These are phyloP conservation scores for Philaethria dido DNA, from an alignment of 2,888 invertebrate genomes.

Conservation along the genomic window DNA sequence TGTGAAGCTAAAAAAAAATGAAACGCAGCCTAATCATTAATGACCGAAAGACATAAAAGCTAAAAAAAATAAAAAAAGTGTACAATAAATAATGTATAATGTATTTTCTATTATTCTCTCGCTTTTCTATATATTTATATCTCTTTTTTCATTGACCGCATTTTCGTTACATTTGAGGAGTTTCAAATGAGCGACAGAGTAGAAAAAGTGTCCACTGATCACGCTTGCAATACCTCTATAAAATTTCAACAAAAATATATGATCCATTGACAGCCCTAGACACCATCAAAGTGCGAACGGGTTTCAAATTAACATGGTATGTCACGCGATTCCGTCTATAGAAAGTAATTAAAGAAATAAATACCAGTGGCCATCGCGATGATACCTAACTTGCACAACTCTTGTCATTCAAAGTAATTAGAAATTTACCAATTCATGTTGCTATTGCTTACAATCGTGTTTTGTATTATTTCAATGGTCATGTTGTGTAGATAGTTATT, in stretches of 20 bases:
- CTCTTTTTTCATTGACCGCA: no score
- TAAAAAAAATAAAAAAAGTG: no score
- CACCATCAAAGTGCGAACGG: slow-evolving; percentile 50
- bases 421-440: slow-evolving; percentile 23
- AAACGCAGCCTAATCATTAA: no score
- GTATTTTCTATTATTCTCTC: no score
- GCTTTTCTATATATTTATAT: no score
- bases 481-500: background rate
- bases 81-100: no score
- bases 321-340: slow-evolving; percentile 55
- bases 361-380: slow-evolving; percentile 39
- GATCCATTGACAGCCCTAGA: slow-evolving; percentile 47
- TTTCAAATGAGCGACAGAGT: no score
- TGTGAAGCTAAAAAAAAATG: no score
- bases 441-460: background rate
- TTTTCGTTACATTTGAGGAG: no score
- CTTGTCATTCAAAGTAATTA: slow-evolving; percentile 39
- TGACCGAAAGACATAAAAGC: no score
- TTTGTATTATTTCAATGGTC: slow-evolving; percentile 7
- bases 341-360: slow-evolving; percentile 60
- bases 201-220: no score
- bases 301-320: slow-evolving; percentile 53
- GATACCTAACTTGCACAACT: slow-evolving; percentile 35
- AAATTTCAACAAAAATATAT: slow-evolving; percentile 17
- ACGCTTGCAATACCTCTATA: no score